Percentiles rank a stretch among this genome's conserved stretches.
These are phyloP conservation scores for Ceratoteleas bidentatus DNA, from an alignment of 1,140 invertebrate genomes.

Conservation along the genomic window DNA sequence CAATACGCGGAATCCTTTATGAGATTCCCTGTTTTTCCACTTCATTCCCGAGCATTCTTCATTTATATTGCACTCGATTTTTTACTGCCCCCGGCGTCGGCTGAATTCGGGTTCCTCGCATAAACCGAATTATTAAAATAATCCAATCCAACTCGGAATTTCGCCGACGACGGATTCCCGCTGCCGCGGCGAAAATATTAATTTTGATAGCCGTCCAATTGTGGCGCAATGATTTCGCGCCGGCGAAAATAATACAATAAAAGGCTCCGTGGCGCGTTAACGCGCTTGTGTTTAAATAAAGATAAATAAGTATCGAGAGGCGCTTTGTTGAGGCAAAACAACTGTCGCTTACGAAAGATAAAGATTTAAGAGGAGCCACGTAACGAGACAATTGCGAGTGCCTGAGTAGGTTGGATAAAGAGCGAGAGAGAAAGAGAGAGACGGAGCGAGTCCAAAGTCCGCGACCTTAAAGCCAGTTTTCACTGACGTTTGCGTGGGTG, in stretches of 20 bases:
- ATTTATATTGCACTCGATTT: neutral
- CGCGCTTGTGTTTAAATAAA: conserved; percentile 43
- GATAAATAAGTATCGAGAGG: conserved; percentile 46
- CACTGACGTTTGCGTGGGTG: conserved; percentile 65
- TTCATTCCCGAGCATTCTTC: neutral
- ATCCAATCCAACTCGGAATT: neutral
- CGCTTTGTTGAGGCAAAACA: conserved; percentile 47
- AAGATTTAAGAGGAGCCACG: conserved; percentile 58
- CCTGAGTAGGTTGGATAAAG: conserved; percentile 17
- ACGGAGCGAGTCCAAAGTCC: conserved; percentile 62
- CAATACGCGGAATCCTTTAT: neutral
- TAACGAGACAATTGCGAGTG: conserved; percentile 48
- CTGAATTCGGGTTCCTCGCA: neutral
- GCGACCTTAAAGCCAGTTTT: conserved; percentile 68
- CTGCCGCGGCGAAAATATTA: neutral
- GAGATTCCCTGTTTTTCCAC: neutral
- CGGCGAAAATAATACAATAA: conserved; percentile 17
- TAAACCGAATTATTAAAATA: neutral
- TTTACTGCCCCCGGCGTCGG: neutral
- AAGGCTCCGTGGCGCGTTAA: conserved; percentile 33
- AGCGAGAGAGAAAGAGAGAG: conserved; percentile 22
- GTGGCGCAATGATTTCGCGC: neutral
- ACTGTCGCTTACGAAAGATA: conserved; percentile 56
- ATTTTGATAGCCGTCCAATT: neutral
- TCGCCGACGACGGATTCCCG: neutral